Percentiles rank a stretch among this genome's conserved stretches.
phyloP scores from a whole-genome alignment of 2,113 vertebrate species.

The pig (Sus scrofa) region T2T-Sscrofa CM000819.6:39618001-39618500 shows the following conservation, averaged over 20 bases:
- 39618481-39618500: neutral
- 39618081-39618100: constrained; percentile 34
- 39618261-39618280: constrained; percentile 35
- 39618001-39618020: neutral
- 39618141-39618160: constrained; percentile 36
- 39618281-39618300: constrained; percentile 62
- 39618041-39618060: neutral
- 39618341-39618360: constrained; percentile 30
- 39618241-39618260: neutral
- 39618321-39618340: constrained; percentile 39
- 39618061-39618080: neutral
- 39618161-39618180: neutral
- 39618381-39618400: constrained; percentile 38
- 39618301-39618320: constrained; percentile 57
- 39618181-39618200: constrained; percentile 57
- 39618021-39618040: neutral
- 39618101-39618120: neutral
- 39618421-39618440: constrained; percentile 24
- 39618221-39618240: constrained; percentile 34
- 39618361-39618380: neutral
- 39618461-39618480: neutral
- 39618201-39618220: constrained; percentile 32
- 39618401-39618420: neutral
- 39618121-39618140: neutral
- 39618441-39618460: neutral